Conservation (phyloP, 2,888 invertebrate genomes). For the Siphonodentalium dalli region DNA sequence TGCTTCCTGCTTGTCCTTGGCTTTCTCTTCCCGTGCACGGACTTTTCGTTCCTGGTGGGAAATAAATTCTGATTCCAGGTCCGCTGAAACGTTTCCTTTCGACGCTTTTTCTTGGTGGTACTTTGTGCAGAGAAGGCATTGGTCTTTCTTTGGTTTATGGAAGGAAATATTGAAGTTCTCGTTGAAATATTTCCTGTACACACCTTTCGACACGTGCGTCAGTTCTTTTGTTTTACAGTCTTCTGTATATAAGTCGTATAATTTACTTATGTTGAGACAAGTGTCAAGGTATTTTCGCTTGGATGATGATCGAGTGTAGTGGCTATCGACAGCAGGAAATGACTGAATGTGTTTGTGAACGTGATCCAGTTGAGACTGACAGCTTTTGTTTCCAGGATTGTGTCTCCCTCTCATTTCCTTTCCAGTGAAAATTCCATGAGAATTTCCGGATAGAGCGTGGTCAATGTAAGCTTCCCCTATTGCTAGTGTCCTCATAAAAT, state of each 20-base stretch:
- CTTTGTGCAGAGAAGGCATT: constrained; percentile 1
- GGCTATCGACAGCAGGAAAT: constrained; percentile 6
- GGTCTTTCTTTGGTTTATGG: constrained; percentile 9
- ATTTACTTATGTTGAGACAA: constrained; percentile 2
- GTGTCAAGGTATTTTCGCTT: constrained; percentile 9
- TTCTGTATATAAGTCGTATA: constrained; percentile 6
- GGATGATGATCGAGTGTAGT: constrained; percentile 8
- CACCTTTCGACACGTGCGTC: background rate
- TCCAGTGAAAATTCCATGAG: background rate
- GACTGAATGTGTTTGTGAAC: constrained; percentile 12
- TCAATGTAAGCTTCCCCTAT: constrained; percentile 4
- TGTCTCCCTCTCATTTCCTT: constrained; percentile 7
- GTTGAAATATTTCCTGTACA: constrained; percentile 8
- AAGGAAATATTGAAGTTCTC: constrained; percentile 8
- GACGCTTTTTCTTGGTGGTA: too few relatives aligned
- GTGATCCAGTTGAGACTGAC: background rate
- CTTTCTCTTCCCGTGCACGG: too few relatives aligned
- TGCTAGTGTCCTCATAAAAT: constrained; percentile 8
- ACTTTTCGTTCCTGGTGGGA: too few relatives aligned
- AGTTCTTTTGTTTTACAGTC: background rate
- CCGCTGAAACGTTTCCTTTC: too few relatives aligned
- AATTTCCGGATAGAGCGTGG: background rate
- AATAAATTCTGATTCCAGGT: too few relatives aligned
- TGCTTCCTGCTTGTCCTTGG: too few relatives aligned
- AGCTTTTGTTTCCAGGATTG: background rate